Percentiles rank a stretch among this genome's conserved stretches.
Evolutionary conservation across 2,888 invertebrate species (phyloP).

Genomic region (Drosophila robusta): DNA sequence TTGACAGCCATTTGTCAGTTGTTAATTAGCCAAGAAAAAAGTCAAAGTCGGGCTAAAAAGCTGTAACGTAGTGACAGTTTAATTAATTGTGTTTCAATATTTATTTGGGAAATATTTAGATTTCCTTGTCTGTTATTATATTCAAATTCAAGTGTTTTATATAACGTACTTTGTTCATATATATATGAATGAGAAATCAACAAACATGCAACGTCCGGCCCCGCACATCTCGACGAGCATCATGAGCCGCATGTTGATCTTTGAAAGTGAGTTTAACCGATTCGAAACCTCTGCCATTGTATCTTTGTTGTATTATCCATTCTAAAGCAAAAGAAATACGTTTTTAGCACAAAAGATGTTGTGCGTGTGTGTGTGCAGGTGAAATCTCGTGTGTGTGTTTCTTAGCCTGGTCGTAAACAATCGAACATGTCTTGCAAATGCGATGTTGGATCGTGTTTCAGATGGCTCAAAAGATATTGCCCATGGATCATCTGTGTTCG

Average conservation of each 20-base stretch:
- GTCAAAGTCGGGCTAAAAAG: not conserved
- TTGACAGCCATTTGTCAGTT: not conserved
- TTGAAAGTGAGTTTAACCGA: constrained; percentile 79
- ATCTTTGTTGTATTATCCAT: not conserved
- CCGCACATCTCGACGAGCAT: constrained; percentile 78
- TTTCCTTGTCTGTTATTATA: constrained; percentile 1
- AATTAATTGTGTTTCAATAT: not conserved
- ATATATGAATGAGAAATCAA: not conserved
- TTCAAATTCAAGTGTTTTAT: constrained; percentile 10
- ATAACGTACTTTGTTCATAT: not conserved
- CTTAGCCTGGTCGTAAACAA: constrained; percentile 26
- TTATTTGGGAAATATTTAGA: not conserved
- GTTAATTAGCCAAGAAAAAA: not conserved
- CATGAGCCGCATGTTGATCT: constrained; percentile 81
- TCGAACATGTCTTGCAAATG: constrained; percentile 16
- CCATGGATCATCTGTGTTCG: constrained; percentile 8
- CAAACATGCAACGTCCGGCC: constrained; percentile 73
- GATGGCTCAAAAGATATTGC: constrained; percentile 31
- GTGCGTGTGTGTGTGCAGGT: constrained; percentile 14
- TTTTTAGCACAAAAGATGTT: constrained; percentile 6
- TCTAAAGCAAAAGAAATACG: constrained; percentile 2
- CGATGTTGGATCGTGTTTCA: constrained; percentile 20
- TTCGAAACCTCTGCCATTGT: constrained; percentile 1
- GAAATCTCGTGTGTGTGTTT: constrained; percentile 38
- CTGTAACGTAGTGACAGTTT: constrained; percentile 5